Conservation (phyloP, 2,797 vertebrate genomes). For the Okamejei kenojei region DNA sequence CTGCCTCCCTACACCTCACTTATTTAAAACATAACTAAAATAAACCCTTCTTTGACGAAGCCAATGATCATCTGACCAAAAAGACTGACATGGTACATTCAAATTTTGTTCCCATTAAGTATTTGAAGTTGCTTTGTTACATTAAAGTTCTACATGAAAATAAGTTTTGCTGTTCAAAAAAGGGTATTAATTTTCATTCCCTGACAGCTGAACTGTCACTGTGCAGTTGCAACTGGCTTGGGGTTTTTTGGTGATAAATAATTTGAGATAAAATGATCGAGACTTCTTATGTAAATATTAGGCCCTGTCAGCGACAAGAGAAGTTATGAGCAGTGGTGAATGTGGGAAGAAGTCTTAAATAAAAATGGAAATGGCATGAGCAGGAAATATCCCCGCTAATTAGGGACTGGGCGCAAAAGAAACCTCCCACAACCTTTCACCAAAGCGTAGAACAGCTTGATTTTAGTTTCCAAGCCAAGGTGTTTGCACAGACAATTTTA, state of each 20-base stretch:
- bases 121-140: background rate
- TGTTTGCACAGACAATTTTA: slow-evolving; percentile 44
- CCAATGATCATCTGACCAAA: background rate
- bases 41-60: background rate
- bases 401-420: background rate
- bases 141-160: background rate
- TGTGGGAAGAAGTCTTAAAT: background rate
- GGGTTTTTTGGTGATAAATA: background rate
- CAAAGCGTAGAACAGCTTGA: background rate
- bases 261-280: background rate
- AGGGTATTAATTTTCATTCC: background rate
- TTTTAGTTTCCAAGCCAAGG: background rate
- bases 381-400: background rate
- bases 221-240: background rate
- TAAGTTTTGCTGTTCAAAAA: no score
- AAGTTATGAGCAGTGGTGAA: background rate
- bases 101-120: background rate
- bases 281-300: background rate
- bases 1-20: no score
- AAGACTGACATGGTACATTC: background rate
- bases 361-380: background rate
- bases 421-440: background rate
- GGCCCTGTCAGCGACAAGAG: background rate
- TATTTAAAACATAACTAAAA: background rate
- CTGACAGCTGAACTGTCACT: background rate